A percentile compares a stretch with the other conserved stretches of the same genome.
Evolutionary conservation across 1,140 invertebrate species (phyloP).

Genomic region (Ceratina japonica): DNA sequence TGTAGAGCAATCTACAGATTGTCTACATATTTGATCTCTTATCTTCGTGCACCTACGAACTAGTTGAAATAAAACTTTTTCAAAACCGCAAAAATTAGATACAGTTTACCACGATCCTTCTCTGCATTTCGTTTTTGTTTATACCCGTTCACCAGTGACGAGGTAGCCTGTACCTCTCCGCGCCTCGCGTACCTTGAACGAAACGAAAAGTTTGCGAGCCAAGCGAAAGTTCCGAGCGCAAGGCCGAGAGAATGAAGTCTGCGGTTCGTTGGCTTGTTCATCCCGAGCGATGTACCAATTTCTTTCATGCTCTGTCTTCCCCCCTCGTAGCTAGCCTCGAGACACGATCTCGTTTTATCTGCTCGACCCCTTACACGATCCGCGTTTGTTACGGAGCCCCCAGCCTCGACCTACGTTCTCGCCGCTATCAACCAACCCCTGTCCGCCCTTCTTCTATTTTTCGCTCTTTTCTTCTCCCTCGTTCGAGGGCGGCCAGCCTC

Average conservation of each 20-base stretch:
- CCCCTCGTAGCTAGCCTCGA: slow-evolving; percentile 51
- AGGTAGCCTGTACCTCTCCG: not conserved
- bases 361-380: slow-evolving; percentile 74
- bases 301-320: slow-evolving; percentile 70
- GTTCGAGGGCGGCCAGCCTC: slow-evolving; percentile 56
- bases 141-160: no score
- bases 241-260: not conserved
- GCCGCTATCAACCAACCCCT: slow-evolving; percentile 30
- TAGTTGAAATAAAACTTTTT: no score
- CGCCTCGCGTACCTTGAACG: no score
- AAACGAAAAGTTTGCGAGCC: slow-evolving; percentile 1
- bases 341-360: slow-evolving; percentile 79
- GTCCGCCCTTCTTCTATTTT: slow-evolving; percentile 3
- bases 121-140: no score
- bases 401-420: slow-evolving; percentile 29
- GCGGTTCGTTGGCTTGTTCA: slow-evolving; percentile 58
- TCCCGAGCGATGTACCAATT: slow-evolving; percentile 75
- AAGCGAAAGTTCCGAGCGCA: not conserved
- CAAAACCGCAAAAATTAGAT: no score
- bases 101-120: no score
- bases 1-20: no score
- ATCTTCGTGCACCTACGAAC: no score
- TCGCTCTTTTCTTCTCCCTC: slow-evolving; percentile 37
- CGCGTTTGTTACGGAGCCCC: slow-evolving; percentile 72
- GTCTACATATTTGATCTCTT: no score